A percentile compares a stretch with the other conserved stretches of the same genome.
Evolutionary conservation across 2,888 invertebrate species (phyloP).

Genomic region (Drosophila melanocephala): DNA sequence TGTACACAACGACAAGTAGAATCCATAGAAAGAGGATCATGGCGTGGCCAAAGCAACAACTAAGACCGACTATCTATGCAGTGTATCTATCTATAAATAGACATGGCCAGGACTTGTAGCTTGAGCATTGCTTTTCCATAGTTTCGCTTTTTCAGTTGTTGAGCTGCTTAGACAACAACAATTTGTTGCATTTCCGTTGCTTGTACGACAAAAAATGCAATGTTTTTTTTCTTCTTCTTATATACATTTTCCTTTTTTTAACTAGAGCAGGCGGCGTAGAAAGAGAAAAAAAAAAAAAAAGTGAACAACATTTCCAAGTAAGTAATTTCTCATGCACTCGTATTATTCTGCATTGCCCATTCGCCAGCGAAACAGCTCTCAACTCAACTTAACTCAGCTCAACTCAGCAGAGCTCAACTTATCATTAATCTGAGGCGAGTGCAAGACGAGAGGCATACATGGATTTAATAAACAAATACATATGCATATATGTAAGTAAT

Average conservation of each 20-base stretch:
- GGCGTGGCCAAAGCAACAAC: constrained; percentile 14
- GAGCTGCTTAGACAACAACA: constrained; percentile 56
- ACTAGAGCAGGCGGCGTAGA: constrained; percentile 49
- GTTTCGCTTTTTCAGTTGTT: constrained; percentile 68
- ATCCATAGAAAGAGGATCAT: constrained; percentile 45
- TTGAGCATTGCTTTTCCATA: constrained; percentile 36
- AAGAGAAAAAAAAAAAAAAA: constrained; percentile 17
- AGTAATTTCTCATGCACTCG: constrained; percentile 75
- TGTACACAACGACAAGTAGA: constrained; percentile 28
- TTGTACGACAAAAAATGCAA: constrained; percentile 68
- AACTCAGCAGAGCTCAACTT: constrained; percentile 52
- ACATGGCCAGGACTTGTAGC: constrained; percentile 46
- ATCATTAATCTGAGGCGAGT: constrained; percentile 69
- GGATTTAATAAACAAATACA: constrained; percentile 23
- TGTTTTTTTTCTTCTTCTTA: constrained; percentile 21
- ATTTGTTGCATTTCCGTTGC: constrained; percentile 79
- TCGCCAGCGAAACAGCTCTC: constrained; percentile 34
- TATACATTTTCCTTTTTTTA: constrained; percentile 16
- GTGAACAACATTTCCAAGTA: constrained; percentile 65
- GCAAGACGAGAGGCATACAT: constrained; percentile 25
- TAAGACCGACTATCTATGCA: constrained; percentile 22
- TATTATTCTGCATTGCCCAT: constrained; percentile 32
- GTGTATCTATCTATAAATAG: constrained; percentile 53
- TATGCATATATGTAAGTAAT: constrained; percentile 45
- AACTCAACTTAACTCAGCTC: constrained; percentile 22